Evolutionary conservation across 2,113 vertebrate genomes (phyloP), one percentile per base, ranked within the genome.

Genomic region (Albula glossodonta): DNA sequence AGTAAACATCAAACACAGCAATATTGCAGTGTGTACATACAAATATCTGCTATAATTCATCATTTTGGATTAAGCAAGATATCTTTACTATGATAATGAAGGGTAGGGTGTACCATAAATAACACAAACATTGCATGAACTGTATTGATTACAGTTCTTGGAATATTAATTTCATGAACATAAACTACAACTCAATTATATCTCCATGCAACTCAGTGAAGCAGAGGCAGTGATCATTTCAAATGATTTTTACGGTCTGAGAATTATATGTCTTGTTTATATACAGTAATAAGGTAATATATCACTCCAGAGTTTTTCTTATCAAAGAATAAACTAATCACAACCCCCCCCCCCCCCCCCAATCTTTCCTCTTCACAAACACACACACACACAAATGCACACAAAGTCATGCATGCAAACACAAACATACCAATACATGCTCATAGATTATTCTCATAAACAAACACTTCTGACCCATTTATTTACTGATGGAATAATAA

Each of bases 361-460:
- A 41, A 41, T 41, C 31, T 41, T 41, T 41, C 31, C 31, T 41
- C 31, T 41, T 41, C 31, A 41, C 53, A 56, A 6, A 56, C 53
- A 56, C 53, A 56, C 53, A 56, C 53, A 56, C 0, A 56, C 89
- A 53, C 70, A 88, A 86, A 86, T 57, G 90, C 86, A 77, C 70
- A 86, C 80, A 78, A 25, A 84, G 51, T 56, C 52, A 79, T 66
- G 49, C 81, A 49, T 80, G 85, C 87, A 86, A 60, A 86, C 87
- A 74, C 80, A 81, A 85, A 83, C 87, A 19, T 79, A 57, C 84
- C 31, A 41, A 41, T 41, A 41, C 31, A 41, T 41, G 31, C 31
- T 41, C 31, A 41, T 41, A 41, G 0, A 41, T 41, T 41, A 41
- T 41, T 41, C 31, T 41, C 31, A 41, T 41, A 85, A 86, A 60